These are phyloP conservation scores for Gorilla gorilla DNA, from an alignment of 2,113 vertebrate genomes.

Conservation along the genomic window DNA sequence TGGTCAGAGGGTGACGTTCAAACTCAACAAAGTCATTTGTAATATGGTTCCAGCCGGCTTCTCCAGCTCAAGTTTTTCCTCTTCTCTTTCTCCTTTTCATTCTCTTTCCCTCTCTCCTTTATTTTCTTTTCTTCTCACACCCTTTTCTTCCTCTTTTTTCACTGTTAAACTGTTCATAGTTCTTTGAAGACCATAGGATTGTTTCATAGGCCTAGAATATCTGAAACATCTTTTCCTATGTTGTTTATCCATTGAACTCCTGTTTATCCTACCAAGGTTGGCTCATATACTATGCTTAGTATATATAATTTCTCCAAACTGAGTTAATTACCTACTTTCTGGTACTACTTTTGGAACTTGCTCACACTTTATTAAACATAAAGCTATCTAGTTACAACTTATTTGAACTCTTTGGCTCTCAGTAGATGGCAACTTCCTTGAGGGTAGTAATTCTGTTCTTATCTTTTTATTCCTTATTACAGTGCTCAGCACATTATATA, in stretches of 20 bases:
- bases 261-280: background rate
- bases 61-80: background rate
- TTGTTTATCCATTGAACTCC: background rate
- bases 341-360: background rate
- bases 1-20: background rate
- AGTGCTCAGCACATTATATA: background rate
- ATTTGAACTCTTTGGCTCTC: background rate
- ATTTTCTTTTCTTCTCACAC: background rate
- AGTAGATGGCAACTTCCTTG: background rate
- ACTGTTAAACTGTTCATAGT: background rate
- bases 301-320: background rate
- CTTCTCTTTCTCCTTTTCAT: background rate
- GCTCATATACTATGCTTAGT: background rate
- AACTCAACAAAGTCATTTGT: background rate
- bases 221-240: background rate
- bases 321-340: background rate
- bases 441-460: background rate
- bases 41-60: background rate
- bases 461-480: background rate
- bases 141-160: background rate
- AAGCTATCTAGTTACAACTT: background rate
- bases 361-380: background rate
- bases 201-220: background rate
- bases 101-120: background rate
- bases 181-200: background rate